These are phyloP conservation scores for Cephalopholis sonnerati DNA, from an alignment of 2,113 vertebrate genomes.

Conservation along the genomic window DNA sequence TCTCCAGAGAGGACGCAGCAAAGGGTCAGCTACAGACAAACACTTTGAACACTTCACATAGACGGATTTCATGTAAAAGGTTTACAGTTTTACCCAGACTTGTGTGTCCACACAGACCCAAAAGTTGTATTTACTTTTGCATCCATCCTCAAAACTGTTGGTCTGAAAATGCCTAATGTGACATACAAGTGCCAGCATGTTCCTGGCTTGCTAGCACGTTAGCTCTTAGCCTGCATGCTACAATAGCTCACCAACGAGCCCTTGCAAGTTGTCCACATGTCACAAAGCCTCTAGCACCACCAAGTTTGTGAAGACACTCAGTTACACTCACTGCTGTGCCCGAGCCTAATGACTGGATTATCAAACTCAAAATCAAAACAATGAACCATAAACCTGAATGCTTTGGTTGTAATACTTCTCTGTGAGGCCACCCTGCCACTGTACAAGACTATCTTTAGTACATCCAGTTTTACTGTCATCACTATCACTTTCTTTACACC, in stretches of 20 bases:
- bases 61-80: not conserved
- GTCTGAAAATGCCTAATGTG: too few relatives aligned
- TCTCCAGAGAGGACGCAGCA: not conserved
- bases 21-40: constrained; percentile 2
- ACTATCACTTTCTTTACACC: not conserved
- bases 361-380: not conserved
- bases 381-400: not conserved
- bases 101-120: not conserved
- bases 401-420: not conserved
- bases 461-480: too few relatives aligned
- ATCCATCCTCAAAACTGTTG: too few relatives aligned
- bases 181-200: not conserved
- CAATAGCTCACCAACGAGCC: not conserved
- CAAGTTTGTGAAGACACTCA: not conserved
- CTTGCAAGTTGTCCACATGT: too few relatives aligned
- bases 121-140: not conserved
- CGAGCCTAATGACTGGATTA: too few relatives aligned
- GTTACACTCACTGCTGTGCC: not conserved
- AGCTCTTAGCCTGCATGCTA: not conserved
- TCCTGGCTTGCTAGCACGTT: not conserved
- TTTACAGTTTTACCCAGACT: not conserved
- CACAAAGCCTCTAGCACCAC: not conserved
- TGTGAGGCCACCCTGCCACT: not conserved
- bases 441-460: not conserved
- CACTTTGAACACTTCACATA: not conserved